Conservation (phyloP, 2,797 vertebrate species). For the Myotis findleyi region DNA sequence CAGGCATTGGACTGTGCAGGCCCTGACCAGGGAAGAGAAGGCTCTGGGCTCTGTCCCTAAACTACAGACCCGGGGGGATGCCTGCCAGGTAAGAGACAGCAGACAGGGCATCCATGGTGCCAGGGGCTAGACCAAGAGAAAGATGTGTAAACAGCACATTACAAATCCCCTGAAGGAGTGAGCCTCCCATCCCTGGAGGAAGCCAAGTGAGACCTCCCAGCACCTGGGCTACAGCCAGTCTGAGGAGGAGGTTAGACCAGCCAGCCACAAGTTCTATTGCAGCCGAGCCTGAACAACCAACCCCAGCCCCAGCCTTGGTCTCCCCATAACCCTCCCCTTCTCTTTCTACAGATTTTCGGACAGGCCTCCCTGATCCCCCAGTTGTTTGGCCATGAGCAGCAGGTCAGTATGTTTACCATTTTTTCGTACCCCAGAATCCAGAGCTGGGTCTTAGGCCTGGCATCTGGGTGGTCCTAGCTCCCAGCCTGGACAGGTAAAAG, state of each 20-base stretch:
- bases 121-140: conserved; percentile 24
- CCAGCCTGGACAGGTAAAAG: neutral
- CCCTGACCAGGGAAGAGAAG: neutral
- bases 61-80: neutral
- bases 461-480: neutral
- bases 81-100: neutral
- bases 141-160: neutral
- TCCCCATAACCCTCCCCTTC: conserved; percentile 85
- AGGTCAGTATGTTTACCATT: conserved; percentile 86
- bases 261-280: neutral
- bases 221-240: neutral
- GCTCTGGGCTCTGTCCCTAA: neutral
- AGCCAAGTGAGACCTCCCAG: neutral
- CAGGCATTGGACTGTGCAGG: neutral
- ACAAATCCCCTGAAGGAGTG: neutral
- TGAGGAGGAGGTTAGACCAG: neutral
- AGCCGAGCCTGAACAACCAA: neutral
- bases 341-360: conserved; percentile 91
- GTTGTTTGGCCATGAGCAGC: conserved; percentile 89
- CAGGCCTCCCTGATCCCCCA: conserved; percentile 89
- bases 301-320: neutral
- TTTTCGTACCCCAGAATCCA: neutral
- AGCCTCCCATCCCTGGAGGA: neutral
- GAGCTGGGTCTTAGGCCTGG: neutral
- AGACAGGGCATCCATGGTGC: neutral